Evolutionary conservation across 2,113 vertebrate genomes (phyloP), one percentile per base, ranked within the genome.

Genomic region (Paradisaea rubra): DNA sequence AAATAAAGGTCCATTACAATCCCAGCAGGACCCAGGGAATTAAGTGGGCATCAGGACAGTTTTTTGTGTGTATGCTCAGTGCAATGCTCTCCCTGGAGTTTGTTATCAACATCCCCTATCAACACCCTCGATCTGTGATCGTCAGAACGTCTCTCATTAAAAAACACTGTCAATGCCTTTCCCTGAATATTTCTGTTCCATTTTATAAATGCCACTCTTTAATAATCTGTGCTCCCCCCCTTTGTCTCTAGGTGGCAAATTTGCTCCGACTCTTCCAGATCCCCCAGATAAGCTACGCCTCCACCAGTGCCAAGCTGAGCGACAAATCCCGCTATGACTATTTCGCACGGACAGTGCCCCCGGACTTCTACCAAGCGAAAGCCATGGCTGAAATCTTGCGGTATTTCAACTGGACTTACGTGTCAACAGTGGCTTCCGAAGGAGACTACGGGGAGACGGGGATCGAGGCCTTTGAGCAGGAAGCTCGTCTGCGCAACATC

Each of bases 251-350:
- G 99, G 99, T 99, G 93, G 99, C 99, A 81, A 99, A 99, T 98
- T 97, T 99, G 92, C 98, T 99, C 65, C 95, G 99, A 73, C 98
- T 99, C 81, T 99, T 99, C 97, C 99, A 99, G 97, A 99, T 99
- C 91, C 99, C 99, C 66, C 99, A 99, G 97, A 99, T 99, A 87
- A 99, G 99, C 97, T 99, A 99, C 0, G 99, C 99, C 23, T 99
- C 99, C 53, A 99, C 99, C 90, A 99, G 99, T 12, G 99, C 99
- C 96, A 99, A 99, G 91, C 98, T 99, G 92, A 99, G 99, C 1
- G 99, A 99, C 96, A 99, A 99, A 93, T 98, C 98, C 6, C 99
- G 99, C 91, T 99, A 99, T 0, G 99, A 99, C 93, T 99, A 99
- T 91, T 99, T 99, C 1, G 99, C 99, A 5, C 98, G 99, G 81